These are phyloP conservation scores for Trissolcus japonicus DNA, from an alignment of 2,888 invertebrate genomes.

Conservation along the genomic window DNA sequence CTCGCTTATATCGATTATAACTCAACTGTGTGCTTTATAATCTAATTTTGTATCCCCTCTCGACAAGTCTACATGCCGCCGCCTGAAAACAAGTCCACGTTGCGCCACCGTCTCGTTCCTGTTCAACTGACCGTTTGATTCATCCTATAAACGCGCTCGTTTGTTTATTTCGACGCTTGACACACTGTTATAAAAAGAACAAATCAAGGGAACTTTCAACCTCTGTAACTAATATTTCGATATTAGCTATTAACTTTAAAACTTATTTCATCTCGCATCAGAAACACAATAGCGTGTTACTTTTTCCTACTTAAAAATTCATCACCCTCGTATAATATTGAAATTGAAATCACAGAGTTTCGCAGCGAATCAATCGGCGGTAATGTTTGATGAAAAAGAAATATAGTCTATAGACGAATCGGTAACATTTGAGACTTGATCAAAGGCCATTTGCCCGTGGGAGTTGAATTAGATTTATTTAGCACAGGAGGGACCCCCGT, in stretches of 20 bases:
- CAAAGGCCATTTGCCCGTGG: conserved; percentile 21
- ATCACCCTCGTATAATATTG: not conserved
- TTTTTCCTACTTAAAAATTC: not conserved
- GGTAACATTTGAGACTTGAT: conserved; percentile 18
- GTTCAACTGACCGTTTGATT: conserved; percentile 34
- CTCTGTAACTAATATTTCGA: no score
- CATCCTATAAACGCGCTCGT: not conserved
- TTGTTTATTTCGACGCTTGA: no score
- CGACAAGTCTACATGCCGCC: conserved; percentile 45
- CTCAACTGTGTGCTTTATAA: conserved; percentile 66
- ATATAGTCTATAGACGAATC: conserved; percentile 23
- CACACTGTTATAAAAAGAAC: no score
- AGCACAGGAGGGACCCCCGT: not conserved
- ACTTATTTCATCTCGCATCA: not conserved
- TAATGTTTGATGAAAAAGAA: conserved; percentile 24
- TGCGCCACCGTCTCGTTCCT: conserved; percentile 27
- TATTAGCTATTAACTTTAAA: no score
- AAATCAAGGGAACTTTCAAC: no score
- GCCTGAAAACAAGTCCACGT: conserved; percentile 40
- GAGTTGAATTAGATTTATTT: conserved; percentile 26
- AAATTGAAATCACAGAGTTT: not conserved
- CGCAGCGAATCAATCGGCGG: not conserved
- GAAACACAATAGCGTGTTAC: not conserved
- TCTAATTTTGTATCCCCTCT: conserved; percentile 64
- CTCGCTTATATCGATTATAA: conserved; percentile 70